Base-by-base conservation (phyloP, 2,888 invertebrate genomes). In the Opisthograptis luteolata region DNA sequence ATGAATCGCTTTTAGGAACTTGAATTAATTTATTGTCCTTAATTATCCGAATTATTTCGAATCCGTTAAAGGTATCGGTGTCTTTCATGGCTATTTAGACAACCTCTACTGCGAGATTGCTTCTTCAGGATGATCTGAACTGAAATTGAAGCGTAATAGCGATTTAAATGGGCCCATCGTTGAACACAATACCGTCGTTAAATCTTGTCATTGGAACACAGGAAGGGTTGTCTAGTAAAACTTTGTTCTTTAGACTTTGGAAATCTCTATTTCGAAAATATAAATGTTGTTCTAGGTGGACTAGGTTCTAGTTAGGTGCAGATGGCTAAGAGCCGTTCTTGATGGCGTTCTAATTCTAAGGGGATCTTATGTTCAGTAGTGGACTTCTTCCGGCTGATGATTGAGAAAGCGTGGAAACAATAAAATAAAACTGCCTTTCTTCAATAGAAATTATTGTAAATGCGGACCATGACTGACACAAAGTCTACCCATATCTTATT, bases 41-140 rank as follows among this genome's bases (percentile, higher is more conserved):
- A 44, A 44, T 54, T 52, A 49, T 44, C 12, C n/a, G 24, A 15
- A 56, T 51, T 40, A 13, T 36, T 36, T 34, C 9, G 24, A 25
- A 46, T 55, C 48, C 10, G 51, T 36, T 45, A 9, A 31, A 35
- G 31, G 30, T 20, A 12, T 36, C 19, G 30, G 17, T 17, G 35
- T 6, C 12, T 22, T 17, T 45, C 34, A 9, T 32, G 22, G 22
- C 35, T 27, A 15, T 52, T 45, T 25, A 39, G 25, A 20, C n/a
- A 9, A 22, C 32, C 25, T 40, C 9, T 13, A 41, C 27, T 14
- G 12, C 27, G 37, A 42, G 35, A 37, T 43, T 37, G 34, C 17
- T 24, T 28, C 20, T 34, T 15, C 39, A 15, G 34, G 9, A 34
- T 20, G 17, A 6, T 13, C 12, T 9, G 14, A 14, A 30, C 14